Percentiles rank a stretch among this genome's conserved stretches.
phyloP scores from a whole-genome alignment of 2,888 invertebrate genomes.

The Acanthosepion lycidas region DNA sequence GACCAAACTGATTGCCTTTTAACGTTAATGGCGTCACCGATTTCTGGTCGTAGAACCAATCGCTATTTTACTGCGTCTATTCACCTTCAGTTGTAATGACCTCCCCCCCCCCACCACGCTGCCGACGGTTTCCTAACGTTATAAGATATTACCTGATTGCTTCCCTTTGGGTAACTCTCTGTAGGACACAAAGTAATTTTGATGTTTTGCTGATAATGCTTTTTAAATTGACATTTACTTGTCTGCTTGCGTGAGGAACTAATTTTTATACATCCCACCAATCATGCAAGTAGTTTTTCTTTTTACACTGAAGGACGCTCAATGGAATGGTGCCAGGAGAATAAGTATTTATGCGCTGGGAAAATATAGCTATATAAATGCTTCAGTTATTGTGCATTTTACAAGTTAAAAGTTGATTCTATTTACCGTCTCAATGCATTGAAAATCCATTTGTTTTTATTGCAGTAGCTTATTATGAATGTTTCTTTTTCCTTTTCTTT shows the following conservation, averaged over 20 bases:
- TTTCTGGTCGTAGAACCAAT: neutral
- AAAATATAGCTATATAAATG: too few relatives aligned
- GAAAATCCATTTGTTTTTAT: too few relatives aligned
- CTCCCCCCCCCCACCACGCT: neutral
- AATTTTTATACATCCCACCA: neutral
- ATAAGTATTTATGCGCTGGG: neutral
- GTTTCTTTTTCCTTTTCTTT: too few relatives aligned
- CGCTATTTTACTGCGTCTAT: neutral
- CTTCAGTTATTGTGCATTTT: too few relatives aligned
- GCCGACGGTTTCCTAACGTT: neutral
- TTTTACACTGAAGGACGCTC: neutral
- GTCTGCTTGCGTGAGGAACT: slow-evolving; percentile 14
- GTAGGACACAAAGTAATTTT: neutral
- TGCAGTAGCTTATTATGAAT: too few relatives aligned
- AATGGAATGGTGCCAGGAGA: neutral
- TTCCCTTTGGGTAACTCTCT: neutral
- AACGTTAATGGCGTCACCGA: neutral
- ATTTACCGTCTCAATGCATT: too few relatives aligned
- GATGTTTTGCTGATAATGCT: neutral
- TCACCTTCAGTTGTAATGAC: neutral
- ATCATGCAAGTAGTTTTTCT: neutral
- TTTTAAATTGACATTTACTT: neutral
- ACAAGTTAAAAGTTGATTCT: too few relatives aligned
- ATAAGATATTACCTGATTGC: neutral
- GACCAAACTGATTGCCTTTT: neutral